Evolutionary conservation across 2,113 vertebrate species (phyloP).

Genomic region (Dendrocopos noguchii): DNA sequence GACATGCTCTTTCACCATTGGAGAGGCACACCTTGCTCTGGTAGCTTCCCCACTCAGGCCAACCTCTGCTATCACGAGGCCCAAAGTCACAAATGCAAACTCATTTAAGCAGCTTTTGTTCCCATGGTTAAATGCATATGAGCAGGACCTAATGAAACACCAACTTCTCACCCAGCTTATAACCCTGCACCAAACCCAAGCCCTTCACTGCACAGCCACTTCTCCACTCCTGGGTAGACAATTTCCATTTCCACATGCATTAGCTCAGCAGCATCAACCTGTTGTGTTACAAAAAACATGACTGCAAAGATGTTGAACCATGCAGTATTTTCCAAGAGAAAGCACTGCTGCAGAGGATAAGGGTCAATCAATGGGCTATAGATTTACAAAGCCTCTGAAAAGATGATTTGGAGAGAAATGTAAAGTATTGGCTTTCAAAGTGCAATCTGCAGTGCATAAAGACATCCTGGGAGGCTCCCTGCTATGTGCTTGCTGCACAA

Average conservation of each 20-base stretch:
- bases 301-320: not conserved
- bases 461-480: not conserved
- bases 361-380: not conserved
- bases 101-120: not conserved
- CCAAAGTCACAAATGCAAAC: not conserved
- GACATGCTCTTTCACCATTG: not conserved
- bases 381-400: not conserved
- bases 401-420: not conserved
- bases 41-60: not conserved
- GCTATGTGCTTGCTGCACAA: not conserved
- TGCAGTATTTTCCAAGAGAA: not conserved
- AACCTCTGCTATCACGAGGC: not conserved
- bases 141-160: not conserved
- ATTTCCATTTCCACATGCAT: not conserved
- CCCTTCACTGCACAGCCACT: not conserved
- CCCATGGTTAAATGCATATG: not conserved
- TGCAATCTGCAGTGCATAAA: not conserved
- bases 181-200: not conserved
- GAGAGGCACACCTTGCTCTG: not conserved
- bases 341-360: not conserved
- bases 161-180: not conserved
- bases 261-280: not conserved
- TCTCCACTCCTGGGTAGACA: not conserved
- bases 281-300: not conserved
- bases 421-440: not conserved